Evolutionary conservation across 2,113 vertebrate species (phyloP), one percentile per base, ranked within the genome.

Genomic region (Mystacornis crossleyi): DNA sequence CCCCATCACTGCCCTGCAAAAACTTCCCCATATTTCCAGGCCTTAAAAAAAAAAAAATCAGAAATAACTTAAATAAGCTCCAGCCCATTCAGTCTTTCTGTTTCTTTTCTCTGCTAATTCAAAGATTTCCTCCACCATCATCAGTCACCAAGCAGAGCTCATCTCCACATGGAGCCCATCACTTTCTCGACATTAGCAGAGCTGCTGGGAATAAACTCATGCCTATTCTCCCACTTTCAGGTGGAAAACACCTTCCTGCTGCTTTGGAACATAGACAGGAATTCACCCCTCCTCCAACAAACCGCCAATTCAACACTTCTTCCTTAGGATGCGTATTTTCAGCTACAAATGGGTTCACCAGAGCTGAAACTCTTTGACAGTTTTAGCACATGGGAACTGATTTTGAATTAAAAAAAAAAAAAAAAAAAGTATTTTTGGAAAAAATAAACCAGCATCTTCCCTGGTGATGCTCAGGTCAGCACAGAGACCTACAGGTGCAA

Each of bases 221-320:
- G 0, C 0, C 2, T 11, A 36, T 1, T 12, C 9, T 47, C 40
- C 69, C 47, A 12, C 14, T 67, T 23, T 10, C 0, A 45, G 82
- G 53, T 23, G 48, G 42, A 15, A 70, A 77, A 47, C 5, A 5
- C 60, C 31, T 80, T 21, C 47, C 25, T 73, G 25, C 15, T 2
- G 2, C 62, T 26, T 58, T 0, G 2, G 36, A 40, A 65, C 3
- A 3, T 0, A 0, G 50, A 33, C 29, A 21, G 69, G 47, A 57
- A 81, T 40, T 28, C 4, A 65, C 9, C 26, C 4, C 18, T 61
- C 24, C 62, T 64, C 92, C 58, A 34, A 12, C 36, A 81, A 80
- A 43, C 18, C 73, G 55, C 36, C 50, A 47, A 1, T 14, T 16
- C 58, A 29, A 31, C 4, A 18, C 8, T 40, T 25, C 57, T 60